Conservation (phyloP, 1,140 invertebrate species). For the Nasonia longicornis region DNA sequence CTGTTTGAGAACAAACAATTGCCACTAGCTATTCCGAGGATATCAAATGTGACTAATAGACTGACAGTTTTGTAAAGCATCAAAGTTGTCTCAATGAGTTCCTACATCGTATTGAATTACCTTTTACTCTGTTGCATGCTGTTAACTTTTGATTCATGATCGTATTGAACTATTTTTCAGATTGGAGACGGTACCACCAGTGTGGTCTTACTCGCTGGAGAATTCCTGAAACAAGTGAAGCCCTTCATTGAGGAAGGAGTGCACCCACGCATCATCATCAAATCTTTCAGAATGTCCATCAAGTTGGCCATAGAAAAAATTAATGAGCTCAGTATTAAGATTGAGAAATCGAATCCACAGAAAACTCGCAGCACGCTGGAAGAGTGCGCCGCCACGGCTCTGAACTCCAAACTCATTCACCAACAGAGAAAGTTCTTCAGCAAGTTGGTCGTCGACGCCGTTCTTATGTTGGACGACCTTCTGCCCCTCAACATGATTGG, state of each 20-base stretch:
- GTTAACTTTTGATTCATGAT: slow-evolving; percentile 33
- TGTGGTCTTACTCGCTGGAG: slow-evolving; percentile 94
- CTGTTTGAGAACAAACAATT: slow-evolving; percentile 33
- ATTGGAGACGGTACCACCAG: slow-evolving; percentile 98
- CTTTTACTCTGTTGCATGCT: slow-evolving; percentile 4
- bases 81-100: slow-evolving; percentile 57
- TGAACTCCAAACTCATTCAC: slow-evolving; percentile 97
- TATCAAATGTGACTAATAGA: slow-evolving; percentile 54
- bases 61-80: slow-evolving; percentile 55
- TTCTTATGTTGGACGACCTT: slow-evolving; percentile 91
- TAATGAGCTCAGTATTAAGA: slow-evolving; percentile 86
- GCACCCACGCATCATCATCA: slow-evolving; percentile 93
- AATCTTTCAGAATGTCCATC: slow-evolving; percentile 85
- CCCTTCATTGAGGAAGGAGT: slow-evolving; percentile 97
- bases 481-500: slow-evolving; percentile 99
- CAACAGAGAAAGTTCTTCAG: slow-evolving; percentile 97
- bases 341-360: slow-evolving; percentile 72
- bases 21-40: slow-evolving; percentile 48
- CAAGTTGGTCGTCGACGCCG: slow-evolving; percentile 97
- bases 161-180: slow-evolving; percentile 68
- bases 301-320: slow-evolving; percentile 87
- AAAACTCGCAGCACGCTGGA: slow-evolving; percentile 84
- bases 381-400: slow-evolving; percentile 96
- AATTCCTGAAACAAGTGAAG: slow-evolving; percentile 96
- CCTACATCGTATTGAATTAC: slow-evolving; percentile 48